Base-by-base conservation (phyloP, 2,888 invertebrate genomes). In the Cerastis rubricosa region DNA sequence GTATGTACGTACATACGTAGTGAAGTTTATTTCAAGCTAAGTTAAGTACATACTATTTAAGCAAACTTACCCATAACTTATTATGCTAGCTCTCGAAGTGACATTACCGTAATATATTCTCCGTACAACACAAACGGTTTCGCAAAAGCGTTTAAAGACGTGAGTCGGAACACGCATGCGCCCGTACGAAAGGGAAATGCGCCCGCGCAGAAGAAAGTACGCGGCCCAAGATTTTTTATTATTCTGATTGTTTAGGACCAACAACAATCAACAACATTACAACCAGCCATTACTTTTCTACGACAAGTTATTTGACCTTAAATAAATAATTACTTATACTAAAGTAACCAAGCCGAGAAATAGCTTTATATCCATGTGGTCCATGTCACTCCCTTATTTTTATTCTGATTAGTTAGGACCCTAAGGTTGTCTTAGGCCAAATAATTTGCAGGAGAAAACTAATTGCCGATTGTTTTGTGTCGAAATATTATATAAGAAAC, bases 71-170 rank as follows among this genome's bases (percentile, higher is more conserved):
- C 54, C 45, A 40, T 66, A 77, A 70, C n/a, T 70, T 73, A 75
- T 63, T 57, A 59, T 45, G 51, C 64, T 51, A 82, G 40, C 40
- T 74, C 73, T 84, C 61, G 25, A 43, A 75, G 49, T 14, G 65
- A 74, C 75, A 72, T 81, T 74, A 76, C 64, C 63, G 51, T 76
- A 74, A 74, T 72, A 74, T 74, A 83, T 82, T 68, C 68, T 57
- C 19, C 49, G 65, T 71, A 64, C 67, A 61, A 54, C 70, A 73
- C 85, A 78, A 81, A 80, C 74, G 75, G 73, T 86, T 88, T 81
- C 75, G 79, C 78, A 81, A 84, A 84, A 80, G 69, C 75, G 79
- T 80, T 87, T 82, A 86, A 74, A 82, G 86, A 85, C 75, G 73
- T 85, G 87, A 74, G 80, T 68, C 25, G 40, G 61, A 61, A 66